These are phyloP conservation scores for Chelon auratus DNA, from an alignment of 2,797 vertebrate genomes.

Conservation along the genomic window DNA sequence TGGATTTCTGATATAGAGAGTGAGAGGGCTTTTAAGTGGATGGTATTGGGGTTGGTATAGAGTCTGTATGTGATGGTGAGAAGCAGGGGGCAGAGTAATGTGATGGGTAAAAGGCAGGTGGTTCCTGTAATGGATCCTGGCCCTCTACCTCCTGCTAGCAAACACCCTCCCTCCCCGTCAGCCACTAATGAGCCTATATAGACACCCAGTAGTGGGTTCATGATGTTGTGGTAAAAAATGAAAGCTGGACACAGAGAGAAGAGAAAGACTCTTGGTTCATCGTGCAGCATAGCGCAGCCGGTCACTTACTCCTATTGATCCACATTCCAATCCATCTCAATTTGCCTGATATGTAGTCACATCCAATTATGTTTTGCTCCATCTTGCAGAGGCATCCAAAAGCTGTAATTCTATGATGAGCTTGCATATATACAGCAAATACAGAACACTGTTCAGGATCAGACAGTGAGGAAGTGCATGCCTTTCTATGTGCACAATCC, in stretches of 20 bases:
- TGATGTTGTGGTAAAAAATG: constrained; percentile 68
- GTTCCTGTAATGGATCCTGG: constrained; percentile 78
- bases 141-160: constrained; percentile 31
- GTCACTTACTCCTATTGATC: constrained; percentile 80
- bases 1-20: constrained; percentile 79
- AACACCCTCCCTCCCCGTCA: constrained; percentile 25
- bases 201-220: constrained; percentile 63
- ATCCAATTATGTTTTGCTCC: constrained; percentile 62
- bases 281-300: constrained; percentile 52
- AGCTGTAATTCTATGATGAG: constrained; percentile 15
- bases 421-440: constrained; percentile 6
- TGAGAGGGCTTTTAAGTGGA: constrained; percentile 81
- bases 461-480: background rate
- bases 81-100: constrained; percentile 57
- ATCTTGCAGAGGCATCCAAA: constrained; percentile 36
- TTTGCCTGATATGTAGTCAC: constrained; percentile 67
- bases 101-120: constrained; percentile 68
- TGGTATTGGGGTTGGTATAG: constrained; percentile 70
- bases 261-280: constrained; percentile 34
- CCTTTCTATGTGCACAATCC: constrained; percentile 22
- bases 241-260: constrained; percentile 50
- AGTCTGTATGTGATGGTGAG: constrained; percentile 55
- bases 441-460: background rate
- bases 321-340: constrained; percentile 73
- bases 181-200: constrained; percentile 69